Evolutionary conservation across 1,140 invertebrate genomes (phyloP), one percentile per base, ranked within the genome.

Genomic region (Ectropis grisescens): DNA sequence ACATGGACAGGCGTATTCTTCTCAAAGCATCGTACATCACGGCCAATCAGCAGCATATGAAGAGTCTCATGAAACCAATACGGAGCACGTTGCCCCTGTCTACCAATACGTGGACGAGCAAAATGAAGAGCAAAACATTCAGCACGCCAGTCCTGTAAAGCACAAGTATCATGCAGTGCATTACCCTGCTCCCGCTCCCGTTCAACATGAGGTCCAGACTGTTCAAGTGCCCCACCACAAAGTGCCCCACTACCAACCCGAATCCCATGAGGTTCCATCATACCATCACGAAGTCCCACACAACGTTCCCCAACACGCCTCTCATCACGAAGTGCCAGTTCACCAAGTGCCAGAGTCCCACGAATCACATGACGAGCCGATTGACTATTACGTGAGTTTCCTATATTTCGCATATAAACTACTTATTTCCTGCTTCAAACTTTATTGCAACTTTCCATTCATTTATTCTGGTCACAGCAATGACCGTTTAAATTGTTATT

Each of bases 321-420:
- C 60, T 39, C 43, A 48, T 7, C 57, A 58, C 5, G 37, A 57
- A 23, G 39, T 42, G n/a, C 53, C 51, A 2, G 49, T 44, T 14
- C 53, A 41, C n/a, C 49, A 69, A 31, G 37, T 57, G 6, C 58
- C 6, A 65, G 69, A 11, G 28, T 31, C 43, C 31, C 36, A 57
- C 19, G 43, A 58, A 40, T 62, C 64, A 14, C 58, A 78, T 30
- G 75, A 80, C 19, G 66, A 81, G 35, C 64, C 64, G 11, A 37
- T 81, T 8, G 75, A 81, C 47, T 81, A 76, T 71, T 81, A 78
- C 48, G 75, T 81, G 67, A 78, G 75, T 71, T 23, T 33, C 39
- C 40, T n/a, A 23, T 15, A 30, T 41, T 40, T 33, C 40, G 33
- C 6, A 51, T 57, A 47, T 47, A 43, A 62, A 66, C 47, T 36